phyloP scores from a whole-genome alignment of 2,797 vertebrate species.

The Cyclura pinguis region DNA sequence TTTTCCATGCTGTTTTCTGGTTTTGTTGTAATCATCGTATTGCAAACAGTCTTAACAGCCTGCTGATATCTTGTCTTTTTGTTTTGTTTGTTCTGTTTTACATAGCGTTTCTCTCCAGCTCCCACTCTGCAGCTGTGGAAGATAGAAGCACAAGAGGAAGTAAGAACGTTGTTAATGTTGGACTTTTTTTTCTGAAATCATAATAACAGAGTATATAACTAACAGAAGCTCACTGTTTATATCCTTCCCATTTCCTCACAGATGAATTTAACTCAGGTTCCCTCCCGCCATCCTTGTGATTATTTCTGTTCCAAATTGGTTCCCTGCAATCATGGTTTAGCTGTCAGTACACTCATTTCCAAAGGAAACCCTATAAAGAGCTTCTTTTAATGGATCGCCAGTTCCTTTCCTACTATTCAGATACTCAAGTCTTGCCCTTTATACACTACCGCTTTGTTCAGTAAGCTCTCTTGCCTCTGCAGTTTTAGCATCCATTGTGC shows the following conservation, averaged over 20 bases:
- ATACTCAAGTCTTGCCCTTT: not conserved
- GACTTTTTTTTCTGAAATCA: not conserved
- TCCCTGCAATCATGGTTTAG: not conserved
- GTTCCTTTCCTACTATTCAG: not conserved
- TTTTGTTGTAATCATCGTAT: not conserved
- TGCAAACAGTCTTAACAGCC: not conserved
- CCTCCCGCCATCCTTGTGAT: not conserved
- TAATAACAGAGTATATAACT: too few relatives aligned
- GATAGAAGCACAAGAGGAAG: not conserved
- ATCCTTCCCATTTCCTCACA: not conserved
- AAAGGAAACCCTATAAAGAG: not conserved
- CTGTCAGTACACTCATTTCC: not conserved
- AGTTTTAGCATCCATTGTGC: not conserved
- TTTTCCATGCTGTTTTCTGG: not conserved
- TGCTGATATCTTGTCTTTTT: not conserved
- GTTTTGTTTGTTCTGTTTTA: not conserved
- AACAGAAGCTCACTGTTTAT: not conserved
- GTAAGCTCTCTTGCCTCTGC: not conserved
- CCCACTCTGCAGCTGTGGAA: not conserved
- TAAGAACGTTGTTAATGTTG: conserved; percentile 3
- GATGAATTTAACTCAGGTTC: not conserved
- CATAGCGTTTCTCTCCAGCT: not conserved
- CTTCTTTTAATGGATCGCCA: not conserved
- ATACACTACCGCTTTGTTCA: not conserved
- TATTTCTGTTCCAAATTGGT: not conserved